Evolutionary conservation across 1,140 invertebrate species (phyloP).

Genomic region (Cydia amplana): DNA sequence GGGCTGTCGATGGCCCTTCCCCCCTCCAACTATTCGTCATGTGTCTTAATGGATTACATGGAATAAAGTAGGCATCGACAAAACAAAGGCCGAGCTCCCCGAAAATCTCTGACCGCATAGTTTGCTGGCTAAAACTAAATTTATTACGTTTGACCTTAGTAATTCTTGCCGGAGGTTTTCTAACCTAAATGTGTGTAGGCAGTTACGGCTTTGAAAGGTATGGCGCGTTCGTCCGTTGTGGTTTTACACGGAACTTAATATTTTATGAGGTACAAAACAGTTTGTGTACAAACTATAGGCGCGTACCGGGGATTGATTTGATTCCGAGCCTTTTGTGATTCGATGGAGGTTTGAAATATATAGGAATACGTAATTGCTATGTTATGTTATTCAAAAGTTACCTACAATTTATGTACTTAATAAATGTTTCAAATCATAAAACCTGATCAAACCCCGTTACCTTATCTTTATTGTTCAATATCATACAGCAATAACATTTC

Average conservation of each 20-base stretch:
- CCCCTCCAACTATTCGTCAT: conserved; percentile 66
- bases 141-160: conserved; percentile 77
- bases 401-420: background rate
- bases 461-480: background rate
- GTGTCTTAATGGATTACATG: conserved; percentile 74
- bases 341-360: conserved; percentile 26
- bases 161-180: conserved; percentile 72
- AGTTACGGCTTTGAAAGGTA: conserved; percentile 68
- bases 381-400: background rate
- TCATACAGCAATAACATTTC: background rate
- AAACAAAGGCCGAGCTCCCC: conserved; percentile 65
- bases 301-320: conserved; percentile 44
- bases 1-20: conserved; percentile 66
- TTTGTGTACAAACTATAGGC: conserved; percentile 54
- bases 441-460: background rate
- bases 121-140: conserved; percentile 74
- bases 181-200: conserved; percentile 61
- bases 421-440: background rate
- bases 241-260: conserved; percentile 71
- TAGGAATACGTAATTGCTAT: background rate
- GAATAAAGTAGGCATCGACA: conserved; percentile 74
- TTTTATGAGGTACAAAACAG: conserved; percentile 73
- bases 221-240: conserved; percentile 54
- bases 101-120: conserved; percentile 73
- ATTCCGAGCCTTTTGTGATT: conserved; percentile 40